Evolutionary conservation across 2,113 vertebrate species (phyloP).

Genomic region (Actinemys pallida): DNA sequence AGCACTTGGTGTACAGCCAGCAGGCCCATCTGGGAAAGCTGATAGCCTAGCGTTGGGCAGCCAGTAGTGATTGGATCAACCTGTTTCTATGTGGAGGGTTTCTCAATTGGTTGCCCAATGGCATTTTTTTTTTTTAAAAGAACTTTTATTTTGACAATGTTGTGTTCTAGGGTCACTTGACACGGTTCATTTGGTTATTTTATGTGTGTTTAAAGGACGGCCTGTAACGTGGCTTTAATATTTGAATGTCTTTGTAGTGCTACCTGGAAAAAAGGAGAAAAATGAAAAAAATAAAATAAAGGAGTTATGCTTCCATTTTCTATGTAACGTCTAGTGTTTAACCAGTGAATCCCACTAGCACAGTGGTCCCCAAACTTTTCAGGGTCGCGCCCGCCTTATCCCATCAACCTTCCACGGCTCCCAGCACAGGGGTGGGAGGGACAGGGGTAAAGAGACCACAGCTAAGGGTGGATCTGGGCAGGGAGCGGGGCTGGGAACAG

Average conservation of each 20-base stretch:
- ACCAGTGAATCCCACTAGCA: neutral
- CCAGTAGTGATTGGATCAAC: neutral
- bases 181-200: neutral
- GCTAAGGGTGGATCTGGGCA: neutral
- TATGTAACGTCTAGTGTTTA: neutral
- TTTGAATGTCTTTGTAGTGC: slow-evolving; percentile 66
- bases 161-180: neutral
- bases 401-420: neutral
- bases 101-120: neutral
- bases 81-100: neutral
- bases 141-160: neutral
- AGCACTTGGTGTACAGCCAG: neutral
- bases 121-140: neutral
- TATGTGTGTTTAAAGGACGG: slow-evolving; percentile 7
- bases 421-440: too few species aligned
- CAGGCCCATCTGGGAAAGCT: neutral
- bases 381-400: too few species aligned
- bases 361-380: too few species aligned
- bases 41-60: neutral
- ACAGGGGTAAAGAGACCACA: too few species aligned
- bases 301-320: accelerated
- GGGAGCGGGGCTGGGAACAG: neutral
- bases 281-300: slow-evolving; percentile 50
- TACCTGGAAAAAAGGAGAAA: slow-evolving; percentile 8
- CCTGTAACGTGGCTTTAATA: slow-evolving; percentile 45